Conservation (phyloP, 2,797 vertebrate genomes). For the Phrynocephalus vlangalii region DNA sequence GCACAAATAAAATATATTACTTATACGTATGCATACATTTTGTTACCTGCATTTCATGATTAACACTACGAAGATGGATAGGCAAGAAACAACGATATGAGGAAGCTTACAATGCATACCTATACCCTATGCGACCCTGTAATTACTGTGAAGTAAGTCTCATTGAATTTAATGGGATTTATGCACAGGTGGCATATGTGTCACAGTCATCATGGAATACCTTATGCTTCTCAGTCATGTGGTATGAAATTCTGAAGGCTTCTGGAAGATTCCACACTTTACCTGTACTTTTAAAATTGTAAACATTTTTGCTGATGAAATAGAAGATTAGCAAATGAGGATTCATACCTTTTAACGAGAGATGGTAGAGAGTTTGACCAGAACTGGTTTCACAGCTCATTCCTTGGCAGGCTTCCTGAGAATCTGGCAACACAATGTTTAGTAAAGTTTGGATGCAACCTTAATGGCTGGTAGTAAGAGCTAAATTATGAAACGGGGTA, state of each 20-base stretch:
- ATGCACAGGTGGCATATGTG: neutral
- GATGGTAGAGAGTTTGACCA: neutral
- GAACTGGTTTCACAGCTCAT: neutral
- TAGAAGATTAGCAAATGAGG: slow-evolving; percentile 9
- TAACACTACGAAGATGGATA: slow-evolving; percentile 22
- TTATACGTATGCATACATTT: neutral
- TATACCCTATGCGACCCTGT: neutral
- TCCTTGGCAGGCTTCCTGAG: neutral
- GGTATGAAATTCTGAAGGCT: neutral
- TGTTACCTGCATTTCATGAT: slow-evolving; percentile 15
- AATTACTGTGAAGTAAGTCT: neutral
- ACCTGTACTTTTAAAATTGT: neutral
- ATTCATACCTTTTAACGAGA: neutral
- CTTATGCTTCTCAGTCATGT: neutral
- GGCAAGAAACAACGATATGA: slow-evolving; percentile 15
- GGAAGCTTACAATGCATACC: neutral
- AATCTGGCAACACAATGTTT: neutral
- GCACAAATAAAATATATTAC: slow-evolving; percentile 8
- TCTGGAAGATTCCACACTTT: neutral
- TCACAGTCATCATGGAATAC: neutral
- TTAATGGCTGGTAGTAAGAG: neutral
- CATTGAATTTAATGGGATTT: neutral
- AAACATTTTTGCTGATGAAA: neutral
- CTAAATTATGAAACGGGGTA: neutral
- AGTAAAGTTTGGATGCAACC: neutral